A percentile compares a stretch with the other conserved stretches of the same genome.
Evolutionary conservation across 2,797 vertebrate genomes (phyloP).

Genomic region (Anguilla obscura): DNA sequence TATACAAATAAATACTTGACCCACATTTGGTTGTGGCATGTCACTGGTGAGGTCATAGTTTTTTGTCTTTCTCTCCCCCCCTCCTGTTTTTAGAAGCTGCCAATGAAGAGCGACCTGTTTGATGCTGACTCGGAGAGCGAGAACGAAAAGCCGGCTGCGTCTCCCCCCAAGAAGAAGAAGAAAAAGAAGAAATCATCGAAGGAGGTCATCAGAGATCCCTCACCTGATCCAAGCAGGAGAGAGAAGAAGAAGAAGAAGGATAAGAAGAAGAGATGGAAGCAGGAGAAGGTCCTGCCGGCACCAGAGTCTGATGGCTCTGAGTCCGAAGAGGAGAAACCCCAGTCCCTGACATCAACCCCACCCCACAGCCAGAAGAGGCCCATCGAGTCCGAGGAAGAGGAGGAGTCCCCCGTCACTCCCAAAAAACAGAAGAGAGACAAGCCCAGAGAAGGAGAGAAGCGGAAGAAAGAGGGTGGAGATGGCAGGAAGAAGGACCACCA

Average conservation of each 20-base stretch:
- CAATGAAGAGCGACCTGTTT: slow-evolving; percentile 84
- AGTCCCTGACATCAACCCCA: slow-evolving; percentile 57
- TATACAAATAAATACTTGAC: not conserved
- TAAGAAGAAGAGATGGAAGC: slow-evolving; percentile 77
- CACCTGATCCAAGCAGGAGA: slow-evolving; percentile 39
- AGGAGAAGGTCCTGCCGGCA: slow-evolving; percentile 77
- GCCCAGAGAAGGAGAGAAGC: slow-evolving; percentile 70
- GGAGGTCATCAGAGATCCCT: not conserved
- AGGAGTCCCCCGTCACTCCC: slow-evolving; percentile 67
- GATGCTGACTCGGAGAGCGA: slow-evolving; percentile 90
- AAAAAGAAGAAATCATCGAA: slow-evolving; percentile 56
- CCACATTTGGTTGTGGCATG: not conserved
- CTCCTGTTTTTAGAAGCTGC: slow-evolving; percentile 69
- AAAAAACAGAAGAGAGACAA: slow-evolving; percentile 88
- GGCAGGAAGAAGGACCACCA: slow-evolving; percentile 64
- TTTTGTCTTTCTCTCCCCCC: not conserved
- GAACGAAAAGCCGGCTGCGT: slow-evolving; percentile 67
- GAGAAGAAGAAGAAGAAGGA: slow-evolving; percentile 74
- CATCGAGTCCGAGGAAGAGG: slow-evolving; percentile 73
- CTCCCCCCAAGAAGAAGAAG: slow-evolving; percentile 85
- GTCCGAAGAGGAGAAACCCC: slow-evolving; percentile 57
- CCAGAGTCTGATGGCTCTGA: slow-evolving; percentile 79
- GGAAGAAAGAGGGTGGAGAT: not conserved
- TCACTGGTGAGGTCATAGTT: slow-evolving; percentile 2
- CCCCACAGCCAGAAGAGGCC: slow-evolving; percentile 73